Base-by-base conservation (phyloP, 2,888 invertebrate species). In the Troides aeacus region DNA sequence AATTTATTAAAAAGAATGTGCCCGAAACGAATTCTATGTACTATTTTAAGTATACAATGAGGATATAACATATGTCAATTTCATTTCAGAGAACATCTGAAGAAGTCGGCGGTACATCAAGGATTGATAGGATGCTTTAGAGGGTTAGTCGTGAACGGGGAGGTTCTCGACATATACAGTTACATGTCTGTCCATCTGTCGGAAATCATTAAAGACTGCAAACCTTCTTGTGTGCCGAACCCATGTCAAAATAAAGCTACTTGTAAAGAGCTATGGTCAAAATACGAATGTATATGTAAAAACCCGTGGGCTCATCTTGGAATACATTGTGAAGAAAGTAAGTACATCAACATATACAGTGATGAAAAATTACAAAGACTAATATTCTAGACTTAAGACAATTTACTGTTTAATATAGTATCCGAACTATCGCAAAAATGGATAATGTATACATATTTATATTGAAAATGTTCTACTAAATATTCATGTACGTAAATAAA, bases 241-340 rank as follows among this genome's bases (percentile, higher is more conserved):
- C 98, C 98, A 12, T 99, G 98, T 84, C 95, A 96, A 85, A 98
- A 99, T 84, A 97, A 96, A 62, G 98, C 97, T 0, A 95, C 95
- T 74, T 99, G 97, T 83, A 97, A 97, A 79, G 98, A 98, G 84
- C 91, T 97, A 0, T 98, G 98, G 98, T 97, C 97, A 72, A 96
- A 96, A 46, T 98, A 98, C 78, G 96, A 97, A 80, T 99, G 99
- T 84, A 96, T 97, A 74, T 99, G 99, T 89, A 96, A 96, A 76
- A 98, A 98, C 87, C 95, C 95, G 58, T 97, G 98, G 97, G 98
- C 98, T 0, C 98, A 98, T 87, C 94, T 96, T 72, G 99, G 99
- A 74, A 93, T 94, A 71, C 96, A 96, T 83, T 99, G 99, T 86
- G 97, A 98, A 92, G 96, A 95, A 79, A 98, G 98, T 98, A 90